Evolutionary conservation across 1,140 invertebrate genomes (phyloP).

Genomic region (Parapsyche elsis): DNA sequence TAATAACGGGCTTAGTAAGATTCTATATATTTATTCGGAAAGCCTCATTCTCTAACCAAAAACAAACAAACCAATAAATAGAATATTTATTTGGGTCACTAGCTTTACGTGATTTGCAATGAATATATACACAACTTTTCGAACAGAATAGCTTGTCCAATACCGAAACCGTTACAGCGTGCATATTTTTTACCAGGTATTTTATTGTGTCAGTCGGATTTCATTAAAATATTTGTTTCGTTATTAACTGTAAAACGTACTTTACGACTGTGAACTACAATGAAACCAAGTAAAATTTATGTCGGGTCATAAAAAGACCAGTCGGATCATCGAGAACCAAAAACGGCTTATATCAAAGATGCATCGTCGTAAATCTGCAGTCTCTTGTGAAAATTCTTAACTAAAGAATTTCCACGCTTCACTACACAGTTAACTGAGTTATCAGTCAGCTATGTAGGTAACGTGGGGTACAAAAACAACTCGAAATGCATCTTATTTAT

Average conservation of each 20-base stretch:
- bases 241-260: not conserved
- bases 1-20: no score
- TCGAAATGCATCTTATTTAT: no score
- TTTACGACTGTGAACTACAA: not conserved
- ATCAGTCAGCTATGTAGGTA: not conserved
- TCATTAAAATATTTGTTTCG: conserved; percentile 34
- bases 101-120: no score
- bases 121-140: no score
- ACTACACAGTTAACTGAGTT: no score
- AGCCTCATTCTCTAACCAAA: no score
- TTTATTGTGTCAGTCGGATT: not conserved
- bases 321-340: not conserved
- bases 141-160: no score
- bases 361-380: not conserved
- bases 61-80: no score
- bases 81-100: no score
- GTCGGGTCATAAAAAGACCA: conserved; percentile 13
- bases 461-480: not conserved
- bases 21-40: no score
- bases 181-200: not conserved
- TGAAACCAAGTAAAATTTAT: conserved; percentile 12
- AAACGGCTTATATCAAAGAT: conserved; percentile 31
- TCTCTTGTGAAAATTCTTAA: no score
- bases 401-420: no score
- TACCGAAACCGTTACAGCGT: not conserved